Conservation (phyloP, 2,797 vertebrate genomes). For the Antrozous pallidus region DNA sequence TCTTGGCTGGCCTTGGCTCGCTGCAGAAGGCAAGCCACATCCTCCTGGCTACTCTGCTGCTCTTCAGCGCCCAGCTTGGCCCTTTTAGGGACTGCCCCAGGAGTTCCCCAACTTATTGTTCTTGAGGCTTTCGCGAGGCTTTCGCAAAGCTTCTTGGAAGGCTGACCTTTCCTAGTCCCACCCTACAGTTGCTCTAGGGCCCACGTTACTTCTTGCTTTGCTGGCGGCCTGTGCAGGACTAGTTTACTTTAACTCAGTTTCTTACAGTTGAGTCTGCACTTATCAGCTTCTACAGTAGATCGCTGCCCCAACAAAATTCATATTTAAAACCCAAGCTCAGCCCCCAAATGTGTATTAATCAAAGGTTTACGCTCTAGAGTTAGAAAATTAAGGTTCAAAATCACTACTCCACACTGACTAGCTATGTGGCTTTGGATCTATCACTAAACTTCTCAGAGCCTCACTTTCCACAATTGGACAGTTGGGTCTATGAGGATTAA, state of each 20-base stretch:
- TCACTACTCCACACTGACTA: background rate
- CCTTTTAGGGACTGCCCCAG: background rate
- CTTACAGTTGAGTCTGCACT: background rate
- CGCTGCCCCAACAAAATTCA: background rate
- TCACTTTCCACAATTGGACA: background rate
- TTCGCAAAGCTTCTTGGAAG: background rate
- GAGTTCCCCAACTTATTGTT: background rate
- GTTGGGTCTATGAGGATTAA: background rate
- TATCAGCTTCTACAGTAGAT: background rate
- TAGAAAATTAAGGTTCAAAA: constrained; percentile 1
- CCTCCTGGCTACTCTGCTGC: background rate
- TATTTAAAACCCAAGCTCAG: background rate
- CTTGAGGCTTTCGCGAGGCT: background rate
- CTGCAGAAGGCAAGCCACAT: background rate
- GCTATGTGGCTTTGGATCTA: background rate
- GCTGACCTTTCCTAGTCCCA: background rate
- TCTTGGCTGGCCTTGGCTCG: background rate
- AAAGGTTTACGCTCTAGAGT: background rate
- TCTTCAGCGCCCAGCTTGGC: background rate
- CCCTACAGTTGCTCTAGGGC: background rate
- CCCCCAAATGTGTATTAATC: background rate
- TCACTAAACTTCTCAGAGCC: background rate
- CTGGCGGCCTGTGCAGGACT: background rate
- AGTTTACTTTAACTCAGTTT: background rate
- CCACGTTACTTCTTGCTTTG: background rate